Base-by-base conservation (phyloP, 2,797 vertebrate genomes). In the Acanthurus lineatus region DNA sequence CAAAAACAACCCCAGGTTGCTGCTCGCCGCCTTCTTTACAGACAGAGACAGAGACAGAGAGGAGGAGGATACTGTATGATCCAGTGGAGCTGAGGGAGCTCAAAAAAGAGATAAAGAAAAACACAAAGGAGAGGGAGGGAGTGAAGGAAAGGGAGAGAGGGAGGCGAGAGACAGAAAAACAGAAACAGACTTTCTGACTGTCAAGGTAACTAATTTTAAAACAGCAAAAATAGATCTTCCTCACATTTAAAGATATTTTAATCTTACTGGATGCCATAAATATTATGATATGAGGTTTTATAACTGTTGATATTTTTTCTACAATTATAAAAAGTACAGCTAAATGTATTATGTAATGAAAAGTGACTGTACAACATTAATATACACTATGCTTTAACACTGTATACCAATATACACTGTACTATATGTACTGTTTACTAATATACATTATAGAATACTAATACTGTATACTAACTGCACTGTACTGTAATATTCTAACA, bases 1-100 rank as follows among this genome's bases (percentile, higher is more conserved):
- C 83, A 82, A 87, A 87, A 90, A 86, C 81, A 85, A 81, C 61
- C 81, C 72, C 64, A 70, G 87, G 83, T 83, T 49, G 28, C 68
- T 74, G 65, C 74, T 79, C 47, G 9, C 72, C 35, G 44, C 56
- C 66, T 81, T 52, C 70, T 65, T 51, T 20, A 7, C 51, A 73
- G 45, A 48, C 40, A 4, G 51, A 66, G 17, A 73, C 16, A 69
- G 51, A 74, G 10, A 62, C n/a, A 66, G 38, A 45, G 15, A n/a
- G 11, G 57, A 66, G 28, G 52, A 68, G 63, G 69, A 73, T 53
- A 62, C 22, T 69, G 71, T 66, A 76, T 45, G 57, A 71, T 76
- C 66, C 76, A 78, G 38, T 3, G 51, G 63, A 79, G 73, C 69
- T 42, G 19, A 73, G 81, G 67, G 60, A 80, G 67, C 65, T 61